Base-by-base conservation (phyloP, 2,888 invertebrate genomes). In the Tetanocera ferruginea region DNA sequence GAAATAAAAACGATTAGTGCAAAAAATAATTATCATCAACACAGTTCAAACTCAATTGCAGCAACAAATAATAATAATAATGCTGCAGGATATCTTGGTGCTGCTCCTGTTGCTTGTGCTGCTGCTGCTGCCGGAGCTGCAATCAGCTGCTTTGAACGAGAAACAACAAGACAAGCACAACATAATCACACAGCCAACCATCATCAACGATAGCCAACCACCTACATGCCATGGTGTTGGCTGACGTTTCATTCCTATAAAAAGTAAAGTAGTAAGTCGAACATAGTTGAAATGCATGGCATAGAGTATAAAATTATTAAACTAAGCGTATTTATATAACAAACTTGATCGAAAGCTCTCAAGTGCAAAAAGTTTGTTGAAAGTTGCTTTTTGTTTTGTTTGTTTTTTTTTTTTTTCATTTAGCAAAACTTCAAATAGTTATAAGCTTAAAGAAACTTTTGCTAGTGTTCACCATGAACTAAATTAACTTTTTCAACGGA, bases 241-340 rank as follows among this genome's bases (percentile, higher is more conserved):
- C 14, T 28, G 34, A 17, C 28, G 64, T n/a, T 23, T 34, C n/a
- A 8, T 28, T 14, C 64, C 34, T 34, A 28, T 17, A 14, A n/a
- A n/a, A n/a, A n/a, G n/a, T n/a, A n/a, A 64, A 64, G 64, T 55
- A 55, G 55, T 64, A 31, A 64, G 64, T 64, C 64, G 64, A 64
- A 34, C 34, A 31, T 64, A 64, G n/a, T 64, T 28, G 5, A 64
- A 34, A 64, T 64, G n/a, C 11, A 55, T 55, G 23, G 19, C 23
- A 55, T 55, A 55, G 55, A 55, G 55, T 55, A 55, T n/a, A 55
- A 23, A 19, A 55, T 43, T 19, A 55, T 55, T n/a, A 52, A 19
- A 6, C 6, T 52, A 23, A 55, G 55, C 55, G n/a, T 55, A 55
- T 55, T 55, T 55, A 11, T 43, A 43, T 8, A 37, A 37, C 43